These are phyloP conservation scores for Narcine bancroftii DNA, from an alignment of 2,113 vertebrate species.

Conservation along the genomic window DNA sequence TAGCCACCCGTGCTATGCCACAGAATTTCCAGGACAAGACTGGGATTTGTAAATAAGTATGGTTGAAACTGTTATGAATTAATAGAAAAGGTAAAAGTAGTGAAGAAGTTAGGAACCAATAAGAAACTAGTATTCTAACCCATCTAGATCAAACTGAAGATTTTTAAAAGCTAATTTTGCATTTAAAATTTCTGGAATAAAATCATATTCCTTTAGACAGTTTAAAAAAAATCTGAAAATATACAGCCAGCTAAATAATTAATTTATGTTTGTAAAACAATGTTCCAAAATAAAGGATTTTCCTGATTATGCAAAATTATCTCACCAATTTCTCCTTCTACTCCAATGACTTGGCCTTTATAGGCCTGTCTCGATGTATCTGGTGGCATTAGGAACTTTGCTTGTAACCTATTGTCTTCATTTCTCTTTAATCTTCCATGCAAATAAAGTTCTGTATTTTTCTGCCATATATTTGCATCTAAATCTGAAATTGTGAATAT, in stretches of 20 bases:
- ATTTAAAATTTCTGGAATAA: neutral
- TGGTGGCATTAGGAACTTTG: neutral
- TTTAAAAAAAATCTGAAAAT: no score
- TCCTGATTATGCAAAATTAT: neutral
- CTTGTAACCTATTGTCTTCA: neutral
- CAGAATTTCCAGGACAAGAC: neutral
- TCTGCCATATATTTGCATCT: constrained; percentile 15
- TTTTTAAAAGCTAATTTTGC: neutral
- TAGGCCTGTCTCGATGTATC: neutral
- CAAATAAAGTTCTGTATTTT: neutral
- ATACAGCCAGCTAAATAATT: neutral
- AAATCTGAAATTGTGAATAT: neutral
- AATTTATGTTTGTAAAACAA: neutral
- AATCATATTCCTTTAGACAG: neutral
- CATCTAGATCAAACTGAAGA: neutral
- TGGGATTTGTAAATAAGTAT: neutral
- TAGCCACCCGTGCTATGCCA: no score
- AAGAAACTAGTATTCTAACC: neutral
- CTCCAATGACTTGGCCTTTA: neutral
- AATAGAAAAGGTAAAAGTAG: neutral
- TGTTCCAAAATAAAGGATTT: neutral
- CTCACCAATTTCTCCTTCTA: constrained; percentile 18
- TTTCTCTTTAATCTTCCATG: constrained; percentile 2
- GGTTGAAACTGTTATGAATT: neutral
- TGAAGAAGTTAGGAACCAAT: neutral